Evolutionary conservation across 2,113 vertebrate genomes (phyloP).

Genomic region (Pseudopipra pipra): DNA sequence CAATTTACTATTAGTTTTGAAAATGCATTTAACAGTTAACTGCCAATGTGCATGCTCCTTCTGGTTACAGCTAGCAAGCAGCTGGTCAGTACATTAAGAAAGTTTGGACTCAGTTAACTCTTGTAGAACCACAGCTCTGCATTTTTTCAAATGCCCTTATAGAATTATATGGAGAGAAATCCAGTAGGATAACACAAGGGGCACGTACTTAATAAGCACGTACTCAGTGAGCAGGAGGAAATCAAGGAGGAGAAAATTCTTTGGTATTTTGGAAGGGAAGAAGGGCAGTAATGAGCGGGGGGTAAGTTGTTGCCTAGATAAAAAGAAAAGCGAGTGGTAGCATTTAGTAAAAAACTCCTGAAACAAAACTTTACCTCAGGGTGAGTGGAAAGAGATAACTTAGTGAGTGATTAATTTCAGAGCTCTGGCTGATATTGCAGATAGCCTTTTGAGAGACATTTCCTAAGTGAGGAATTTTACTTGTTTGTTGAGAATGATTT

Average conservation of each 20-base stretch:
- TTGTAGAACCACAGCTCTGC: not conserved
- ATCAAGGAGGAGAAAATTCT: not conserved
- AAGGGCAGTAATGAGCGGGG: not conserved
- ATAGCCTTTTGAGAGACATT: not conserved
- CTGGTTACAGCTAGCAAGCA: constrained; percentile 43
- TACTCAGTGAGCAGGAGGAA: not conserved
- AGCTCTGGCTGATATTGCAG: not conserved
- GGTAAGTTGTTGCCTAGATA: not conserved
- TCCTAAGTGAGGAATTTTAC: not conserved
- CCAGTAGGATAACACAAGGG: not conserved
- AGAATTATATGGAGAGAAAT: not conserved
- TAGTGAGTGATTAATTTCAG: not conserved
- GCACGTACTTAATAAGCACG: not conserved
- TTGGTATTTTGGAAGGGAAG: not conserved
- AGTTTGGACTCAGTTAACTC: not conserved
- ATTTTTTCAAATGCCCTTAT: not conserved
- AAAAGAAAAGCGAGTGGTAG: not conserved
- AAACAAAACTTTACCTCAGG: not conserved
- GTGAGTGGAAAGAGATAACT: not conserved
- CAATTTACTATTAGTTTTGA: constrained; percentile 34
- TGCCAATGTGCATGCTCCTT: not conserved
- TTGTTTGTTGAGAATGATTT: not conserved
- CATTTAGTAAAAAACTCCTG: not conserved
- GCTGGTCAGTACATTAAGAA: constrained; percentile 36
- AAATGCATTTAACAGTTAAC: constrained; percentile 24